Evolutionary conservation across 1,140 invertebrate genomes (phyloP).

Genomic region (Brachionus koreanus): DNA sequence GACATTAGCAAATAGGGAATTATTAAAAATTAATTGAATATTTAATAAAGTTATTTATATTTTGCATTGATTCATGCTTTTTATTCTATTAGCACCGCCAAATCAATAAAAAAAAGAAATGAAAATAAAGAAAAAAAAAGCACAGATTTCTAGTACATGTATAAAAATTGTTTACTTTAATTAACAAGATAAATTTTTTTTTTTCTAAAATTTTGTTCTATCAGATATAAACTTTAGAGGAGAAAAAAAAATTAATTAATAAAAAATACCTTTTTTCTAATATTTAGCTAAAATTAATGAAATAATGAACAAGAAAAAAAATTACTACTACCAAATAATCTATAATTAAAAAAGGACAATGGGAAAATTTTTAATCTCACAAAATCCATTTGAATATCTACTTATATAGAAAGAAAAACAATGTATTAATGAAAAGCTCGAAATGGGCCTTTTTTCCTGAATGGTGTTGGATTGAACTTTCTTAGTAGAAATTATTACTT

Average conservation of each 20-base stretch:
- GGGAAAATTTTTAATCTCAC: neutral
- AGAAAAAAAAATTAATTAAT: too few species aligned
- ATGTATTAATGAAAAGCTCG: neutral
- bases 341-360: too few species aligned
- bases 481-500: neutral
- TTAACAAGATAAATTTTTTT: neutral
- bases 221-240: too few species aligned
- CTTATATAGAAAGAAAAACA: neutral
- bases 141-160: neutral
- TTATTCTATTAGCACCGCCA: neutral
- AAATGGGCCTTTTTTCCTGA: neutral
- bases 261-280: too few species aligned
- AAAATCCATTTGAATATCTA: neutral
- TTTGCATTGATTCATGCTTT: neutral
- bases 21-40: conserved; percentile 7
- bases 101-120: neutral
- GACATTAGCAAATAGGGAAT: neutral
- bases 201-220: too few species aligned
- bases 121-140: neutral
- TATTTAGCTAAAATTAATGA: too few species aligned
- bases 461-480: neutral
- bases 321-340: too few species aligned
- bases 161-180: neutral
- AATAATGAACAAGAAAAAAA: too few species aligned
- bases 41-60: conserved; percentile 1